Conservation (phyloP, 1,140 invertebrate genomes). For the Pseudomyrmex cubaensis region DNA sequence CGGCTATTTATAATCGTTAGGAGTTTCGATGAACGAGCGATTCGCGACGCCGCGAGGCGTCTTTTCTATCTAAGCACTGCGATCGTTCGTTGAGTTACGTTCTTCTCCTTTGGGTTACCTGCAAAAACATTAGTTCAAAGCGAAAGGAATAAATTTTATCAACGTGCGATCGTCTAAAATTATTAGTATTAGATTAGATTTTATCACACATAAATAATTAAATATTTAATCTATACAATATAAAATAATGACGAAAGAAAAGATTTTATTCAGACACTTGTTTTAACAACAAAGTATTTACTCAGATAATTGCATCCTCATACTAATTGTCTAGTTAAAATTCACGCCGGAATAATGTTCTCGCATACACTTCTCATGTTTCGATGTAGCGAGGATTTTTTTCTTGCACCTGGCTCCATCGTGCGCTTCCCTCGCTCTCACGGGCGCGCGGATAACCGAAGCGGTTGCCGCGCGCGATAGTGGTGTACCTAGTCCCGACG, state of each 20-base stretch:
- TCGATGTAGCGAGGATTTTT: background rate
- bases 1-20: slow-evolving; percentile 53
- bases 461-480: slow-evolving; percentile 58
- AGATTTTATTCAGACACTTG: no score
- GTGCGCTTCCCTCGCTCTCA: slow-evolving; percentile 29
- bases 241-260: no score
- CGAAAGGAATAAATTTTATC: background rate
- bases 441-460: slow-evolving; percentile 22
- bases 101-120: background rate
- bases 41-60: slow-evolving; percentile 27
- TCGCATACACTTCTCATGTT: background rate
- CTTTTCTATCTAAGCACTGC: slow-evolving; percentile 40
- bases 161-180: background rate
- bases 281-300: background rate
- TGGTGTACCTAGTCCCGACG: slow-evolving; percentile 63
- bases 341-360: slow-evolving; percentile 1
- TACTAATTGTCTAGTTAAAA: slow-evolving; percentile 19
- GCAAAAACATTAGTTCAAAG: background rate
- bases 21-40: slow-evolving; percentile 50
- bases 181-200: background rate
- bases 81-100: background rate
- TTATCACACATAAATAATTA: no score
- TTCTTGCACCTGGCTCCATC: background rate
- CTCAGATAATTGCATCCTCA: background rate
- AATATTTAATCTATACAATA: no score